Conservation (phyloP, 2,888 invertebrate species). For the Diaperis boleti region DNA sequence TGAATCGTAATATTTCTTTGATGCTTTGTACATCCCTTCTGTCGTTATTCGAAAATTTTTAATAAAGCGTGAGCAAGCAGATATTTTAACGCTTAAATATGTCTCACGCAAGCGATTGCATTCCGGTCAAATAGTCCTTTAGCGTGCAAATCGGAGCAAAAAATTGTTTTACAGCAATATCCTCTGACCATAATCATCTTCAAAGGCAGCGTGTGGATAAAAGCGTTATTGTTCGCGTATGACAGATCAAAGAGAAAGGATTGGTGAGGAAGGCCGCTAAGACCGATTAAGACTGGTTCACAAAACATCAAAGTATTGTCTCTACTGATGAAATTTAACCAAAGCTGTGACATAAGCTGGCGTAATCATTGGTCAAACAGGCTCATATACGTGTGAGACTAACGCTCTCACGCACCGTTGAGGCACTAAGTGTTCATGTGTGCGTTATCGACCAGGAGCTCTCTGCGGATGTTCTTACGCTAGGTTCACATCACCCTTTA, state of each 20-base stretch:
- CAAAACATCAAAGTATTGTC: slow-evolving; percentile 54
- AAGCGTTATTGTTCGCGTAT: slow-evolving; percentile 45
- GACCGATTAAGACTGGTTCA: slow-evolving; percentile 54
- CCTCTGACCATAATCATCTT: slow-evolving; percentile 38
- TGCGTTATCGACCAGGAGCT: slow-evolving; percentile 32
- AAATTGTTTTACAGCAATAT: slow-evolving; percentile 40
- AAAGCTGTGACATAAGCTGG: slow-evolving; percentile 47
- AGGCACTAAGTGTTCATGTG: slow-evolving; percentile 34
- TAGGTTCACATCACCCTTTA: neutral
- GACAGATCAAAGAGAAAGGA: slow-evolving; percentile 44
- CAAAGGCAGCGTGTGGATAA: slow-evolving; percentile 40
- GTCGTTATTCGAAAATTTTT: slow-evolving; percentile 21
- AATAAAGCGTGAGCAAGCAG: slow-evolving; percentile 40
- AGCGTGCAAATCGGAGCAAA: slow-evolving; percentile 42
- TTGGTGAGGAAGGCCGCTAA: slow-evolving; percentile 45
- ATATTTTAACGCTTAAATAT: slow-evolving; percentile 37
- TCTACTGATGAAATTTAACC: slow-evolving; percentile 50
- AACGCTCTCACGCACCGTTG: slow-evolving; percentile 48
- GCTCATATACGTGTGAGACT: slow-evolving; percentile 46
- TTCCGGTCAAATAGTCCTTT: slow-evolving; percentile 42
- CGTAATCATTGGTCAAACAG: slow-evolving; percentile 54
- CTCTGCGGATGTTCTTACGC: slow-evolving; percentile 2
- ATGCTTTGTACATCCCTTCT: slow-evolving; percentile 9
- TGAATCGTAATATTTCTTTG: slow-evolving; percentile 37
- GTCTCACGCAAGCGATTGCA: slow-evolving; percentile 31